Conservation (phyloP, 2,113 vertebrate species). For the Gambusia affinis region DNA sequence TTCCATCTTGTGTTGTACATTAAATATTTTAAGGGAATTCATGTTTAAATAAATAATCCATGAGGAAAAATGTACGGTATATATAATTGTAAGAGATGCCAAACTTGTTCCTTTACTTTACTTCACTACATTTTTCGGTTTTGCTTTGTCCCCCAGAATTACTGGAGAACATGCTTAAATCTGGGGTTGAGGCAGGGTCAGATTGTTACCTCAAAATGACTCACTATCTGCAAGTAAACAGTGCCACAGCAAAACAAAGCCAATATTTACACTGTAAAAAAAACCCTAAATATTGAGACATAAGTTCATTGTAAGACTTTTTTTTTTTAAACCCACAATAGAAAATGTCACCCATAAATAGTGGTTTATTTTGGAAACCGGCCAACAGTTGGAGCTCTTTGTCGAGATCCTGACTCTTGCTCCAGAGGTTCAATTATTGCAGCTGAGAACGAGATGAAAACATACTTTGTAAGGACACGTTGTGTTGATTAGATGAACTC, state of each 20-base stretch:
- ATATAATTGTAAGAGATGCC: too few species aligned
- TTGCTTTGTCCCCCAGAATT: not conserved
- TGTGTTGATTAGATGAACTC: slow-evolving; percentile 19
- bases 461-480: not conserved
- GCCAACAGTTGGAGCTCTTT: slow-evolving; percentile 58
- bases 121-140: too few species aligned
- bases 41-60: not conserved
- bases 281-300: not conserved
- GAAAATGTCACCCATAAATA: slow-evolving; percentile 52
- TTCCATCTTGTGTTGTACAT: not conserved
- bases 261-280: slow-evolving; percentile 16
- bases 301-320: not conserved
- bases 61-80: not conserved
- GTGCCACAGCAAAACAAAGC: not conserved
- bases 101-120: too few species aligned
- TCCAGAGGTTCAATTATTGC: slow-evolving; percentile 46
- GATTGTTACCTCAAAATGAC: not conserved
- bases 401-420: slow-evolving; percentile 55
- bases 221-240: not conserved
- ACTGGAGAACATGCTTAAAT: not conserved
- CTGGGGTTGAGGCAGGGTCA: not conserved
- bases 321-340: slow-evolving; percentile 27
- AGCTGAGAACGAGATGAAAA: slow-evolving; percentile 42
- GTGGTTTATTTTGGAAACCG: slow-evolving; percentile 42
- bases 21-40: not conserved